A percentile compares a stretch with the other conserved stretches of the same genome.
Evolutionary conservation across 2,113 vertebrate genomes (phyloP).

Genomic region (Perca flavescens): DNA sequence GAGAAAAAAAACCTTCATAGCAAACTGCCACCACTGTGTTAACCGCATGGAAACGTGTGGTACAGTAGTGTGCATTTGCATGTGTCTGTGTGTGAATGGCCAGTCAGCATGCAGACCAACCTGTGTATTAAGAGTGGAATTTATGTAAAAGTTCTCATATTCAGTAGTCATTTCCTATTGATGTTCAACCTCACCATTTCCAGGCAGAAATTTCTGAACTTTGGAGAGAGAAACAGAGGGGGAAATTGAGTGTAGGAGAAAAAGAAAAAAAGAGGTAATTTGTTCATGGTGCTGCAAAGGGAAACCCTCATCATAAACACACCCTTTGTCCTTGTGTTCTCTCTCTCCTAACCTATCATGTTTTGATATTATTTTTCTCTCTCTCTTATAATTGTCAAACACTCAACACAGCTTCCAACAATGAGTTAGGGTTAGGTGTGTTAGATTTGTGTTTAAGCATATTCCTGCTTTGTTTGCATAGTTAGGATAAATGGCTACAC

Average conservation of each 20-base stretch:
- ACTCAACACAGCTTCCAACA: no score
- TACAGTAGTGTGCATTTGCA: constrained; percentile 32
- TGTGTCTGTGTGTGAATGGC: constrained; percentile 21
- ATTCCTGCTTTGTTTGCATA: constrained; percentile 1
- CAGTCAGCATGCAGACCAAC: constrained; percentile 37
- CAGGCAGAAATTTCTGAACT: constrained; percentile 64
- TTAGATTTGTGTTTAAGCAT: constrained; percentile 22
- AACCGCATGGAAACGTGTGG: constrained; percentile 52
- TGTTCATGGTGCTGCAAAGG: constrained; percentile 15
- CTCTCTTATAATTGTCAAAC: neutral
- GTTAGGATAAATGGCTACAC: neutral
- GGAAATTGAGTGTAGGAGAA: constrained; percentile 6
- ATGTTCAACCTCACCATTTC: constrained; percentile 81
- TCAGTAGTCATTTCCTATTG: constrained; percentile 76
- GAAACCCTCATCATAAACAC: constrained; percentile 25
- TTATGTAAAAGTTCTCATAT: constrained; percentile 75
- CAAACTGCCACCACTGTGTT: constrained; percentile 39
- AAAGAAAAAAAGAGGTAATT: constrained; percentile 57
- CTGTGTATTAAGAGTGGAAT: constrained; percentile 65
- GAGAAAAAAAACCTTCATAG: constrained; percentile 52
- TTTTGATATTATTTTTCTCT: constrained; percentile 1
- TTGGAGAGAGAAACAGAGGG: constrained; percentile 23
- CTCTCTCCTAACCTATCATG: neutral
- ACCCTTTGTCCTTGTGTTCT: constrained; percentile 20
- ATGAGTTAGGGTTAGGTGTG: neutral